Evolutionary conservation across 1,140 invertebrate species (phyloP).

Genomic region (Rhopalosiphum padi): DNA sequence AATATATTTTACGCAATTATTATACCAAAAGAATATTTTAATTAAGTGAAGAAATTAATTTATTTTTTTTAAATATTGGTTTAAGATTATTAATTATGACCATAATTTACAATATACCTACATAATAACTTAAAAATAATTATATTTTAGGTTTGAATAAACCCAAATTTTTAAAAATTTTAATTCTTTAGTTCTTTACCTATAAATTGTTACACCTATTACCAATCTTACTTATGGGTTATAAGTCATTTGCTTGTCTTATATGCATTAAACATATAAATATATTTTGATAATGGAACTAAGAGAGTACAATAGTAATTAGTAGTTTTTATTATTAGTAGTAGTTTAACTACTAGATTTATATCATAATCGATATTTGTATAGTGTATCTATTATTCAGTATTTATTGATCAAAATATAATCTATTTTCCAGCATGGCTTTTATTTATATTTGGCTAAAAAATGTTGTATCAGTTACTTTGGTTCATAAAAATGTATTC

Average conservation of each 20-base stretch:
- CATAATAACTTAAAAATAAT: not conserved
- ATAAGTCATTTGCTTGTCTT: not conserved
- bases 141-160: not conserved
- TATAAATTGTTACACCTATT: not conserved
- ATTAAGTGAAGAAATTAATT: not conserved
- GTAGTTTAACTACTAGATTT: too few species aligned
- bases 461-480: too few species aligned
- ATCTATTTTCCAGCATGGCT: too few species aligned
- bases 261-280: not conserved
- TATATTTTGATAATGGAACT: not conserved
- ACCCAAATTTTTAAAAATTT: not conserved
- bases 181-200: not conserved
- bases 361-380: too few species aligned
- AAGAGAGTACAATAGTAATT: too few species aligned
- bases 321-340: too few species aligned
- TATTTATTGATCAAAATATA: too few species aligned
- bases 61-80: not conserved
- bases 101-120: not conserved
- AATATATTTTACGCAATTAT: not conserved
- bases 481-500: too few species aligned
- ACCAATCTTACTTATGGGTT: too few species aligned
- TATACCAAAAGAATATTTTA: not conserved
- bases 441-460: too few species aligned
- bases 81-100: not conserved
- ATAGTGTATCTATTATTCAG: too few species aligned